phyloP scores from a whole-genome alignment of 1,140 invertebrate species.

The Sesamia nonagrioides region DNA sequence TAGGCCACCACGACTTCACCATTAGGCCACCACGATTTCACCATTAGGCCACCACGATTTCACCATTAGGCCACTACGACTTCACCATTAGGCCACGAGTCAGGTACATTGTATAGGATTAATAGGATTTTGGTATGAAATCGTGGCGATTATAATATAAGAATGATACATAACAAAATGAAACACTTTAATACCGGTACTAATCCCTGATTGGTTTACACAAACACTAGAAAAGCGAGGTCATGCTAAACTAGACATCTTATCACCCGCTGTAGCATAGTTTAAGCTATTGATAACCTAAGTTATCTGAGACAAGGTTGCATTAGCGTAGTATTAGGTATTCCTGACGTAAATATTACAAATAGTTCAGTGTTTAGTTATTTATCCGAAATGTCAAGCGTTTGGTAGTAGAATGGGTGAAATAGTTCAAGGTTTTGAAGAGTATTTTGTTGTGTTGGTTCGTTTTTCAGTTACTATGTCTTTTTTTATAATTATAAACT shows the following conservation, averaged over 20 bases:
- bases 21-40: too few species aligned
- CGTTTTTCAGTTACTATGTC: neutral
- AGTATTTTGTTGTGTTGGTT: neutral
- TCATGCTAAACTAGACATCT: conserved; percentile 7
- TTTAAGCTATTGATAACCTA: conserved; percentile 46
- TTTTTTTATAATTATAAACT: too few species aligned
- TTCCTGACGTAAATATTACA: conserved; percentile 23
- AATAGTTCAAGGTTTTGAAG: neutral
- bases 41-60: too few species aligned
- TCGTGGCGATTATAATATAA: too few species aligned
- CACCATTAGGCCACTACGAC: too few species aligned
- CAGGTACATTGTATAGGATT: too few species aligned
- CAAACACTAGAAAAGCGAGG: conserved; percentile 17
- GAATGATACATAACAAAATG: neutral
- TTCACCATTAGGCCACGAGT: too few species aligned
- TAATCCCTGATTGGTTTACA: conserved; percentile 15
- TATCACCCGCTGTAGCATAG: conserved; percentile 26
- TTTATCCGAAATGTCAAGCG: neutral
- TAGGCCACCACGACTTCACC: too few species aligned
- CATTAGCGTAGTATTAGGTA: conserved; percentile 18
- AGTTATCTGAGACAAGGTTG: conserved; percentile 37
- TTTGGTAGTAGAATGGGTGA: neutral
- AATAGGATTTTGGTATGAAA: neutral
- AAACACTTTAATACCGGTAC: neutral
- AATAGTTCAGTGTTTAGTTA: neutral